Evolutionary conservation across 2,113 vertebrate genomes (phyloP).

Genomic region (Cololabis saira): DNA sequence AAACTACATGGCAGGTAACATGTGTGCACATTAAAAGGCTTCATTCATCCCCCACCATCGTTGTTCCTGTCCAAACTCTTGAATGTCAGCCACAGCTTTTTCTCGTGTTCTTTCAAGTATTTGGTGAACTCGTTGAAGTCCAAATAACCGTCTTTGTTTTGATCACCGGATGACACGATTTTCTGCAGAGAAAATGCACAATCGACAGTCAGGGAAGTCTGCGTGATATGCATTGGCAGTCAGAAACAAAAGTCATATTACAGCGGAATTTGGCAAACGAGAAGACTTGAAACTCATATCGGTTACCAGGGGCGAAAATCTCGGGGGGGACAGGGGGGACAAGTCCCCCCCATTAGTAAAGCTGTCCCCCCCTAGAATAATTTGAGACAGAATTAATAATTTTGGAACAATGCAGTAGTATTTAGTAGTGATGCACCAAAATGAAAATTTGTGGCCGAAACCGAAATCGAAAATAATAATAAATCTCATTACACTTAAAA

Average conservation of each 20-base stretch:
- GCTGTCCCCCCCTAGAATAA: no score
- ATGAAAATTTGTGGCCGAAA: no score
- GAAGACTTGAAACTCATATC: conserved; percentile 11
- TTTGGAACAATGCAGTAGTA: no score
- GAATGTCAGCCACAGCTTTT: conserved; percentile 94
- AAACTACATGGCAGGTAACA: not conserved
- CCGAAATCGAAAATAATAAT: no score
- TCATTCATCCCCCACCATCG: conserved; percentile 82
- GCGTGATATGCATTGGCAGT: not conserved
- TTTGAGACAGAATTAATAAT: no score
- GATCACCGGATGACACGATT: conserved; percentile 91
- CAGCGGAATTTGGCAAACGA: not conserved
- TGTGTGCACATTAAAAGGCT: not conserved
- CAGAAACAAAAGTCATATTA: not conserved
- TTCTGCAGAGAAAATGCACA: conserved; percentile 80
- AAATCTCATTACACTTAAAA: no score
- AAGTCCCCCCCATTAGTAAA: no score
- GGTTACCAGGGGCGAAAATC: no score
- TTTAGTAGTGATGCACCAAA: no score
- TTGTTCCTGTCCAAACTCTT: conserved; percentile 95
- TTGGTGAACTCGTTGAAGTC: conserved; percentile 94
- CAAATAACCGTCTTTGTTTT: conserved; percentile 89
- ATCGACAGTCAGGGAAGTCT: not conserved
- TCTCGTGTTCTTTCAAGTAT: conserved; percentile 96
- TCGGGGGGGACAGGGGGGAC: no score